Conservation (phyloP, 1,140 invertebrate species). For the Episyrphus balteatus region DNA sequence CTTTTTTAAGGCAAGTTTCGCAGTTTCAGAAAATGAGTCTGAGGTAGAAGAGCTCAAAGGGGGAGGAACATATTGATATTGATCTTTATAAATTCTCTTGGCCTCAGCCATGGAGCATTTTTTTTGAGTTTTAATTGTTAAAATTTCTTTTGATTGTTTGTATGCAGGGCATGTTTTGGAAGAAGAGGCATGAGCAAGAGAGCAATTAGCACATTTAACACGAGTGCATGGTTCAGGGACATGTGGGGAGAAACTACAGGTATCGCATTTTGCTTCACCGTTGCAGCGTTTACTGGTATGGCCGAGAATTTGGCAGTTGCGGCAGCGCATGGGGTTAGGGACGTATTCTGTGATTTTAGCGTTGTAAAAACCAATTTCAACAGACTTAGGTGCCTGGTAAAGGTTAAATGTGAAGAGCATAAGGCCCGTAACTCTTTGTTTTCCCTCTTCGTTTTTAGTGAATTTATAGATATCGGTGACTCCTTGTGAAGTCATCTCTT, state of each 20-base stretch:
- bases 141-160: neutral
- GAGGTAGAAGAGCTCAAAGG: neutral
- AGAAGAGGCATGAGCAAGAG: neutral
- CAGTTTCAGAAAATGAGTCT: no score
- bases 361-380: neutral
- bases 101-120: constrained; percentile 1
- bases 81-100: neutral
- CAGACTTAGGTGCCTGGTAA: neutral
- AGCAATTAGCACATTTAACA: neutral
- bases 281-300: neutral
- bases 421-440: no score
- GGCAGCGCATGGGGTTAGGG: neutral
- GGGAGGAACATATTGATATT: neutral
- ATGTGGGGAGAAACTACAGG: neutral
- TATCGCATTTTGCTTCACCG: neutral
- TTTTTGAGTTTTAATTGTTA: neutral
- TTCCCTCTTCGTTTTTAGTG: neutral
- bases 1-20: no score
- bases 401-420: neutral
- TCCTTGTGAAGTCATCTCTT: neutral
- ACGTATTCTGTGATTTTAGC: neutral
- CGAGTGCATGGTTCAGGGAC: neutral
- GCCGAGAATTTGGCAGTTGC: neutral
- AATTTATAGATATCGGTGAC: neutral
- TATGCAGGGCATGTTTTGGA: no score